Conservation (phyloP, 2,797 vertebrate species). For the Carapus acus region DNA sequence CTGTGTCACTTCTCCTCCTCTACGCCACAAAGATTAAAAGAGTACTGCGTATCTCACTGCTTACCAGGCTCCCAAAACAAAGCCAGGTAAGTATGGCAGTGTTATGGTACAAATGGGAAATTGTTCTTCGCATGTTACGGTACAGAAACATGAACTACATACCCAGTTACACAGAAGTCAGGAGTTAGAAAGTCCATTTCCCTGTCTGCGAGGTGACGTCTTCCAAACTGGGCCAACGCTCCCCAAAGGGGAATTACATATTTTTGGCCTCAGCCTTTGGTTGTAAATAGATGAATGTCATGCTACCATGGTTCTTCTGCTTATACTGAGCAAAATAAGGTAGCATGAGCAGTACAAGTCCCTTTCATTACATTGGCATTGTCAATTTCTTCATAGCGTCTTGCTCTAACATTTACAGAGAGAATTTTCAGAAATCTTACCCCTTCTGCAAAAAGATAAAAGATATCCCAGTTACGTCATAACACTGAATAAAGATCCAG, state of each 20-base stretch:
- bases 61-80: slow-evolving; percentile 7
- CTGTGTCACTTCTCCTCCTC: slow-evolving; percentile 20
- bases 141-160: slow-evolving; percentile 5
- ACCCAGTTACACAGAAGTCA: slow-evolving; percentile 24
- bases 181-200: slow-evolving; percentile 23
- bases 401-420: slow-evolving; percentile 13
- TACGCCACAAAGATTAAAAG: slow-evolving; percentile 16
- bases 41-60: slow-evolving; percentile 20
- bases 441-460: slow-evolving; percentile 22
- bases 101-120: too few species aligned
- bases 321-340: slow-evolving; percentile 21
- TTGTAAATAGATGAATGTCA: slow-evolving; percentile 18
- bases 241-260: slow-evolving; percentile 35
- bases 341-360: slow-evolving; percentile 18
- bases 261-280: slow-evolving; percentile 27
- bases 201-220: slow-evolving; percentile 26
- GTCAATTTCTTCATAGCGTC: slow-evolving; percentile 25
- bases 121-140: slow-evolving; percentile 12
- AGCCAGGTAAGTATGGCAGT: slow-evolving; percentile 12
- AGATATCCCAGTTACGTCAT: slow-evolving; percentile 13
- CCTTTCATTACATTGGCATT: slow-evolving; percentile 20
- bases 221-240: slow-evolving; percentile 42
- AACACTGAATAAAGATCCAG: slow-evolving; percentile 37
- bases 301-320: slow-evolving; percentile 35
- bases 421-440: slow-evolving; percentile 10